Conservation (phyloP, 1,140 invertebrate species). For the Drosophila tristis region DNA sequence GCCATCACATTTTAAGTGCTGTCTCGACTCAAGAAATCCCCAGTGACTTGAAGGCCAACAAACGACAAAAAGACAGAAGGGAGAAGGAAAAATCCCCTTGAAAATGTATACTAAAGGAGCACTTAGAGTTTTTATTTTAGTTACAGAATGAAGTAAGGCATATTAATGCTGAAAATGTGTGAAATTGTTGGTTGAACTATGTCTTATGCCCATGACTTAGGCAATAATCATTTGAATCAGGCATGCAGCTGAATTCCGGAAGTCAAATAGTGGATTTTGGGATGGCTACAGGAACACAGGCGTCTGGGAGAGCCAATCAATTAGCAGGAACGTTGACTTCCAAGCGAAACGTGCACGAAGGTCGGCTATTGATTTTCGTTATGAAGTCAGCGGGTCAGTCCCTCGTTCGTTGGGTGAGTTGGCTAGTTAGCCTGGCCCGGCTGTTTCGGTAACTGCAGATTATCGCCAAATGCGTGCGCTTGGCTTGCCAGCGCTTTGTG, state of each 20-base stretch:
- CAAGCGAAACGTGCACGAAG: constrained; percentile 3
- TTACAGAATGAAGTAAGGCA: too few relatives aligned
- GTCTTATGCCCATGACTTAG: too few relatives aligned
- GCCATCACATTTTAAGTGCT: constrained; percentile 32
- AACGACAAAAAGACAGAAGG: too few relatives aligned
- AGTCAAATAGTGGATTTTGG: neutral
- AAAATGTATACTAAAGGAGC: neutral
- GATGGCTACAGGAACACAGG: too few relatives aligned
- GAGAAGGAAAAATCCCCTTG: too few relatives aligned
- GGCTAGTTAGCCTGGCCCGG: constrained; percentile 18
- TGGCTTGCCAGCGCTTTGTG: constrained; percentile 17
- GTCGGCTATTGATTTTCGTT: constrained; percentile 63
- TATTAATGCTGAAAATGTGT: too few relatives aligned
- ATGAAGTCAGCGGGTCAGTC: constrained; percentile 39
- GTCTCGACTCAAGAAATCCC: too few relatives aligned
- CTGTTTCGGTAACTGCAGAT: constrained; percentile 24
- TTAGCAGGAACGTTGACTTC: constrained; percentile 62
- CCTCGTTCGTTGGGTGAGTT: constrained; percentile 16
- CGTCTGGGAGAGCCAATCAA: constrained; percentile 12
- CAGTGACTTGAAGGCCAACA: too few relatives aligned
- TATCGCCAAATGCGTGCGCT: constrained; percentile 63
- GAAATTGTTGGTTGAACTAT: too few relatives aligned
- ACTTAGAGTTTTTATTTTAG: too few relatives aligned
- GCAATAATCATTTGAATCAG: too few relatives aligned
- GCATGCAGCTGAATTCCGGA: too few relatives aligned